A percentile compares a stretch with the other conserved stretches of the same genome.
phyloP scores from a whole-genome alignment of 2,113 vertebrate genomes.

The Redunca redunca region DNA sequence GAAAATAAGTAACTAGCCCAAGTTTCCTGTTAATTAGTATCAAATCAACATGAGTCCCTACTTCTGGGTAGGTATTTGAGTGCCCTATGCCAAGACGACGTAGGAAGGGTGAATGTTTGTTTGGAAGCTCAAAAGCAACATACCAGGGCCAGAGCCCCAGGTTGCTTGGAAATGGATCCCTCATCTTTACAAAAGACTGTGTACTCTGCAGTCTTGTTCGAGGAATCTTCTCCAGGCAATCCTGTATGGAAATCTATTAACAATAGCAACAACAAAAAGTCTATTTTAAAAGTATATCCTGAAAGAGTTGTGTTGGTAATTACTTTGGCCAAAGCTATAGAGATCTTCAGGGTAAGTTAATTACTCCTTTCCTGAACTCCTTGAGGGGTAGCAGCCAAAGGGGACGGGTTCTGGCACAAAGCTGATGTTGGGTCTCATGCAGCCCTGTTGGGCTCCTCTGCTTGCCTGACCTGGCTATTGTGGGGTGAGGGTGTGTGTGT shows the following conservation, averaged over 20 bases:
- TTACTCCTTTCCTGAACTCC: not conserved
- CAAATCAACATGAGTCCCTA: not conserved
- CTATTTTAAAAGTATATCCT: not conserved
- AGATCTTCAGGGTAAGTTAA: conserved; percentile 33
- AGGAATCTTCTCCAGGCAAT: not conserved
- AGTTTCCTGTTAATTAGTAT: not conserved
- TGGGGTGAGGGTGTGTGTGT: not conserved
- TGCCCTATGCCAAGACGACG: not conserved
- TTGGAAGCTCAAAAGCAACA: not conserved
- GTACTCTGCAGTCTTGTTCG: not conserved
- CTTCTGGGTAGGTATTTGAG: not conserved
- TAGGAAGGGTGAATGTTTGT: not conserved
- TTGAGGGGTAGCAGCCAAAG: not conserved
- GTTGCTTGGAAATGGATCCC: not conserved
- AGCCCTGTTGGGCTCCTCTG: not conserved
- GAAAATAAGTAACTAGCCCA: not conserved
- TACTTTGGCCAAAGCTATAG: conserved; percentile 45
- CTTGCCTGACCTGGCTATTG: not conserved
- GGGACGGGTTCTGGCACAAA: not conserved
- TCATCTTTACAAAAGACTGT: not conserved
- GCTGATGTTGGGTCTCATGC: not conserved
- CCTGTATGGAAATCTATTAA: not conserved
- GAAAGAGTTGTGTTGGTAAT: not conserved
- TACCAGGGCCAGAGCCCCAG: not conserved
- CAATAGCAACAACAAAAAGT: not conserved